Conservation (phyloP, 1,140 invertebrate species). For the Lepidurus arcticus region DNA sequence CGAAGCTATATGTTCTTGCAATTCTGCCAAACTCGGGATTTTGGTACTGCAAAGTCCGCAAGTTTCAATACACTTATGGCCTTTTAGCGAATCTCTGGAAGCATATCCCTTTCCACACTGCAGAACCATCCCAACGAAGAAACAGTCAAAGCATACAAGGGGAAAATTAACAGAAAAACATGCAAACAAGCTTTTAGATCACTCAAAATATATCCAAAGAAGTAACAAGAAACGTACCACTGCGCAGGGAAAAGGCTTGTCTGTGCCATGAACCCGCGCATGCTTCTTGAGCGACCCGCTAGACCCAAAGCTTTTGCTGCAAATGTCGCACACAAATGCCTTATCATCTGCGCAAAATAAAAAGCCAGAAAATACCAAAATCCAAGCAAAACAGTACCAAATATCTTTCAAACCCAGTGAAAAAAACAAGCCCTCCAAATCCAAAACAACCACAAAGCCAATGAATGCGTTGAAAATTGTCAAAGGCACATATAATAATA, state of each 20-base stretch:
- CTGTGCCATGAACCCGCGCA: neutral
- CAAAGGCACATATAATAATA: too few species aligned
- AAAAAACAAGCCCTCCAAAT: neutral
- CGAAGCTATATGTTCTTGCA: neutral
- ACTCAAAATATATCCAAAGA: neutral
- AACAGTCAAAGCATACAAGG: too few species aligned
- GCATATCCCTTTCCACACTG: constrained; percentile 8
- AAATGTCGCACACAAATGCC: neutral
- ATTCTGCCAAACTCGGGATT: neutral
- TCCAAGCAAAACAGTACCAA: neutral
- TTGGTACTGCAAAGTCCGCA: neutral
- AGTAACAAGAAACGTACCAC: neutral
- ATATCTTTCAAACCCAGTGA: neutral
- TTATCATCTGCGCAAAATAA: neutral
- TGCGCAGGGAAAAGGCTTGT: neutral
- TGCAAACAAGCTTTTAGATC: neutral
- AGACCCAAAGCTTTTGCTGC: constrained; percentile 15
- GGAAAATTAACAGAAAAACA: neutral
- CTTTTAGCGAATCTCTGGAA: neutral
- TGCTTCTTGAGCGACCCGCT: neutral
- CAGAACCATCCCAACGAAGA: neutral
- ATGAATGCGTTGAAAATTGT: too few species aligned
- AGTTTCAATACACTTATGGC: neutral
- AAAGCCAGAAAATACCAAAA: neutral
- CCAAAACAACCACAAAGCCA: neutral